phyloP scores from a whole-genome alignment of 1,140 invertebrate genomes.

The Drosophila biarmipes region DNA sequence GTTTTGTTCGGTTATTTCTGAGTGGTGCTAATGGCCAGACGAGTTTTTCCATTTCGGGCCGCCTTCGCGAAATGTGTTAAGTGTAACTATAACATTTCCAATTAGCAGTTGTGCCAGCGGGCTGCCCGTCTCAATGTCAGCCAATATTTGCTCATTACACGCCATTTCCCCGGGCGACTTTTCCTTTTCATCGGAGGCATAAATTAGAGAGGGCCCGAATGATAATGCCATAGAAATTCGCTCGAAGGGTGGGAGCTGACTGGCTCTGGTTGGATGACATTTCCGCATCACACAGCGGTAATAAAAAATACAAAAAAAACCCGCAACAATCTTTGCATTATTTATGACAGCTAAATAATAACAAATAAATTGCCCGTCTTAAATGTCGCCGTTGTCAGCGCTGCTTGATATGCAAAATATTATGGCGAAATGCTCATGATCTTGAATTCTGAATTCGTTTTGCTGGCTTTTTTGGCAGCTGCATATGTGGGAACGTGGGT shows the following conservation, averaged over 20 bases:
- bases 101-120: slow-evolving; percentile 29
- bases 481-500: slow-evolving; percentile 2
- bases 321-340: slow-evolving; percentile 53
- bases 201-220: slow-evolving; percentile 18
- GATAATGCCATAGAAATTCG: not conserved
- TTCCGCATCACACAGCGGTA: slow-evolving; percentile 52
- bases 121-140: slow-evolving; percentile 45
- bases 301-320: slow-evolving; percentile 21
- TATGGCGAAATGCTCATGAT: slow-evolving; percentile 36
- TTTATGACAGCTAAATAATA: slow-evolving; percentile 62
- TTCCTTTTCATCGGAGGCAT: slow-evolving; percentile 37
- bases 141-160: slow-evolving; percentile 12
- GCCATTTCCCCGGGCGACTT: slow-evolving; percentile 32
- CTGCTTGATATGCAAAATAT: slow-evolving; percentile 43
- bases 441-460: slow-evolving; percentile 49
- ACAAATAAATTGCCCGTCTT: slow-evolving; percentile 43
- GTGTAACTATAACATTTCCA: slow-evolving; percentile 63
- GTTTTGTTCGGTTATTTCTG: slow-evolving; percentile 29
- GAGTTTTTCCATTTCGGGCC: slow-evolving; percentile 50
- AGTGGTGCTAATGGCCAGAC: slow-evolving; percentile 51
- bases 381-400: slow-evolving; percentile 19
- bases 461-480: slow-evolving; percentile 6
- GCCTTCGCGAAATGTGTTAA: slow-evolving; percentile 43
- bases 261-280: slow-evolving; percentile 31
- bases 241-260: slow-evolving; percentile 18